phyloP scores from a whole-genome alignment of 2,888 invertebrate species.

The Petrophora chlorosata region DNA sequence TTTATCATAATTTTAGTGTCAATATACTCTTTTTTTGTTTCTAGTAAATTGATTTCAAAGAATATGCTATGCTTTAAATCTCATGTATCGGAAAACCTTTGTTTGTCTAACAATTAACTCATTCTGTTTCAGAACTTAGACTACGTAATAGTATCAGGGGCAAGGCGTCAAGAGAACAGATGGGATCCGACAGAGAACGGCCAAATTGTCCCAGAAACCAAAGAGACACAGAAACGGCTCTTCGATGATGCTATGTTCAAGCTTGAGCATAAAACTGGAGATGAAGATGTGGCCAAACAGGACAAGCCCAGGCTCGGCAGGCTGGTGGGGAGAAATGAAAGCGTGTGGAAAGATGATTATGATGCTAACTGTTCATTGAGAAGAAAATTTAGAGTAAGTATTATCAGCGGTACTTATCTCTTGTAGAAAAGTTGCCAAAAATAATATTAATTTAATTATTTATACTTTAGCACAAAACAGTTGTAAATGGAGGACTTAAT shows the following conservation, averaged over 20 bases:
- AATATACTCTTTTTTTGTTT: no score
- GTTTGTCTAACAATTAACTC: background rate
- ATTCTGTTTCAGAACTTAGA: constrained; percentile 97
- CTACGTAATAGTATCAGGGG: constrained; percentile 97
- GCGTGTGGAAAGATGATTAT: constrained; percentile 96
- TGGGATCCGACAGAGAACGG: constrained; percentile 99
- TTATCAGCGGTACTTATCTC: no score
- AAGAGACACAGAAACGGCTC: constrained; percentile 93
- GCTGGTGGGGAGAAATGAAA: constrained; percentile 91
- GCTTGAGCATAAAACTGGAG: constrained; percentile 95
- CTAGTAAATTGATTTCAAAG: no score
- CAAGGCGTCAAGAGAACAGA: constrained; percentile 97
- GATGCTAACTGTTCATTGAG: constrained; percentile 94
- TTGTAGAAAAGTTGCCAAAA: no score
- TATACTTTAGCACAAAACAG: no score
- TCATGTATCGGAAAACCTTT: no score
- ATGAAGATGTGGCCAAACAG: constrained; percentile 87
- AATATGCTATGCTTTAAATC: no score
- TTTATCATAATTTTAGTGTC: no score
- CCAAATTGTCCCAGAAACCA: constrained; percentile 96
- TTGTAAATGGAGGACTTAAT: no score
- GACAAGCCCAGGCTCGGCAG: constrained; percentile 89
- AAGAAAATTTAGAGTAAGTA: constrained; percentile 91
- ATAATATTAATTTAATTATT: no score
- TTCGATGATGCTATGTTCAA: constrained; percentile 99